These are phyloP conservation scores for Dasyornis broadbenti DNA, from an alignment of 2,113 vertebrate species.

Conservation along the genomic window DNA sequence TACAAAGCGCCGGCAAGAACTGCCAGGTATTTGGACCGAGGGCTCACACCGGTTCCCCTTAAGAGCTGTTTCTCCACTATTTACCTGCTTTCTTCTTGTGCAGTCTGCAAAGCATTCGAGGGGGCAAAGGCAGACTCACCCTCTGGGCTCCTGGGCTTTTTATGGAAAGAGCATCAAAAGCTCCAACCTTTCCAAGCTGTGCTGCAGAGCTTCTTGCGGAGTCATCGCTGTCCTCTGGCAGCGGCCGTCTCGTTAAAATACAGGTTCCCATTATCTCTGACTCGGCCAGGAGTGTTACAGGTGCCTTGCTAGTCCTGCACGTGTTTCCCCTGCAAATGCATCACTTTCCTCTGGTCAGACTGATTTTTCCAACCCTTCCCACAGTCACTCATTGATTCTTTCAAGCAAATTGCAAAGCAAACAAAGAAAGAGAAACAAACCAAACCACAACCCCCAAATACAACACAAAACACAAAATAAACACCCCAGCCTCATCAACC, in stretches of 20 bases:
- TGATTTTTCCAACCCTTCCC: constrained; percentile 41
- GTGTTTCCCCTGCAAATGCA: constrained; percentile 51
- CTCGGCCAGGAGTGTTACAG: constrained; percentile 6
- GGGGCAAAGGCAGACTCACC: background rate
- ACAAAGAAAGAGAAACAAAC: background rate
- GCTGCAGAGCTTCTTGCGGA: constrained; percentile 39
- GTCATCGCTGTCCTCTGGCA: constrained; percentile 24
- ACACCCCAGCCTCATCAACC: constrained; percentile 50
- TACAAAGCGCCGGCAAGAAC: background rate
- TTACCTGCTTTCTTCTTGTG: background rate
- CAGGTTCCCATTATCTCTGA: background rate
- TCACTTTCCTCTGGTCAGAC: constrained; percentile 1
- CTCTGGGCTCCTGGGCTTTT: constrained; percentile 11
- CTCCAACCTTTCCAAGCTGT: constrained; percentile 1
- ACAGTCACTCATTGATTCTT: constrained; percentile 49
- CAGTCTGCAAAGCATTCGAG: background rate
- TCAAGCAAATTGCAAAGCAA: constrained; percentile 60
- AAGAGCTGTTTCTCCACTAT: background rate
- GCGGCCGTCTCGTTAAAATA: background rate
- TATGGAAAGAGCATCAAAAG: constrained; percentile 22
- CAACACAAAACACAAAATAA: background rate
- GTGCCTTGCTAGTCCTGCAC: constrained; percentile 1
- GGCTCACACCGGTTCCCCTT: background rate
- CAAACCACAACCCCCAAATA: background rate
- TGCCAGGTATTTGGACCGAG: background rate